Evolutionary conservation across 2,888 invertebrate genomes (phyloP).

Genomic region (Drosophila fungiperda): DNA sequence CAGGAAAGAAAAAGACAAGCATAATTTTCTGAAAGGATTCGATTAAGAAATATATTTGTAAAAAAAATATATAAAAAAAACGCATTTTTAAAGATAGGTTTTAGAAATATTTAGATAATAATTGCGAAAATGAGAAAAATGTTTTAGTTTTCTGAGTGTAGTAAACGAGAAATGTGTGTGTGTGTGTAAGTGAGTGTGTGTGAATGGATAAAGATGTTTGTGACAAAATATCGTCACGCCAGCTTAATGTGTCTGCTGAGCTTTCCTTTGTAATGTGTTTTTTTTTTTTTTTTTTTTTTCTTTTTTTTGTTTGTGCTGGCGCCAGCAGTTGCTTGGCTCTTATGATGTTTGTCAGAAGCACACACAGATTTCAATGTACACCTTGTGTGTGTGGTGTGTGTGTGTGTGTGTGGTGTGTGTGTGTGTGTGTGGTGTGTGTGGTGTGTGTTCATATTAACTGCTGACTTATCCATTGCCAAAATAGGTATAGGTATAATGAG

Average conservation of each 20-base stretch:
- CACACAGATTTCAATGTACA: not conserved
- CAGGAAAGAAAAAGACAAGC: not conserved
- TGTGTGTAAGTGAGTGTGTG: not conserved
- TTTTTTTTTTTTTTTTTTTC: too few species aligned
- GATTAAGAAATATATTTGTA: not conserved
- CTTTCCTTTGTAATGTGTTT: slow-evolving; percentile 9
- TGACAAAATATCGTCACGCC: slow-evolving; percentile 33
- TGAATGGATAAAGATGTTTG: slow-evolving; percentile 14
- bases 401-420: slow-evolving; percentile 7
- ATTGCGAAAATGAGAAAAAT: not conserved
- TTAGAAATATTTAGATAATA: too few species aligned
- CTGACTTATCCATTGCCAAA: slow-evolving; percentile 58
- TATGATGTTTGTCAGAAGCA: slow-evolving; percentile 34
- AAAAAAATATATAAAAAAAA: not conserved
- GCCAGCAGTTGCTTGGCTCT: slow-evolving; percentile 52
- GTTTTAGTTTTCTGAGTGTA: not conserved
- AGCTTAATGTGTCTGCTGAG: slow-evolving; percentile 48
- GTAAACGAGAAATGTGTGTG: slow-evolving; percentile 7
- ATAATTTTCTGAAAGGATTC: not conserved
- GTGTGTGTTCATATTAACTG: slow-evolving; percentile 18
- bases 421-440: slow-evolving; percentile 4
- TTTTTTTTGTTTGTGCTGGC: slow-evolving; percentile 31
- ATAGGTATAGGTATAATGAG: slow-evolving; percentile 70
- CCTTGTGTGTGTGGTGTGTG: not conserved
- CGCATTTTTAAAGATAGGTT: not conserved